phyloP scores from a whole-genome alignment of 2,797 vertebrate species.

The Spinibarbus caldwelli region DNA sequence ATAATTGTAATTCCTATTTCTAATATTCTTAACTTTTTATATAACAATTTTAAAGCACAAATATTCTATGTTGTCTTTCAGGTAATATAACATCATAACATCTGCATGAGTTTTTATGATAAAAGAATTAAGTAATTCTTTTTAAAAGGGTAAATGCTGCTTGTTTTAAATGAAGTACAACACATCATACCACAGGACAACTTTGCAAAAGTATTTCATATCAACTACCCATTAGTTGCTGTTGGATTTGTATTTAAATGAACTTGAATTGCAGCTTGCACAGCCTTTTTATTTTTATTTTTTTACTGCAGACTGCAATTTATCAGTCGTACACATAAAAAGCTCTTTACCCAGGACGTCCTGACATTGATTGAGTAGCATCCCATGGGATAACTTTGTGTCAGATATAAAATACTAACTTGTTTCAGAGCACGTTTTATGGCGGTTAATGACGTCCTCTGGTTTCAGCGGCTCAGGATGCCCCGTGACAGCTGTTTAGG shows the following conservation, averaged over 20 bases:
- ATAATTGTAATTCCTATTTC: no score
- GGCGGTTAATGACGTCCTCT: constrained; percentile 48
- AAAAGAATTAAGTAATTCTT: background rate
- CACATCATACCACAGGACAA: background rate
- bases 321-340: constrained; percentile 31
- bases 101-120: background rate
- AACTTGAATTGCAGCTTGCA: background rate
- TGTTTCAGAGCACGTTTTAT: constrained; percentile 49
- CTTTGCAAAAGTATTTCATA: background rate
- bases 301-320: background rate
- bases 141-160: background rate
- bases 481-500: constrained; percentile 55
- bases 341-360: constrained; percentile 27
- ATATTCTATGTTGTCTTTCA: background rate
- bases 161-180: background rate
- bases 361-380: constrained; percentile 39
- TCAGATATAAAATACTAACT: constrained; percentile 40
- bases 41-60: background rate
- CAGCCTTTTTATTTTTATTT: no score
- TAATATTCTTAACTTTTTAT: no score
- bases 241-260: constrained; percentile 18
- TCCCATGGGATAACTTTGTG: constrained; percentile 47
- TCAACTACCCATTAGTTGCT: background rate
- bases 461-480: constrained; percentile 47
- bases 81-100: no score